phyloP scores from a whole-genome alignment of 2,113 vertebrate genomes.

The Pituophis catenifer region DNA sequence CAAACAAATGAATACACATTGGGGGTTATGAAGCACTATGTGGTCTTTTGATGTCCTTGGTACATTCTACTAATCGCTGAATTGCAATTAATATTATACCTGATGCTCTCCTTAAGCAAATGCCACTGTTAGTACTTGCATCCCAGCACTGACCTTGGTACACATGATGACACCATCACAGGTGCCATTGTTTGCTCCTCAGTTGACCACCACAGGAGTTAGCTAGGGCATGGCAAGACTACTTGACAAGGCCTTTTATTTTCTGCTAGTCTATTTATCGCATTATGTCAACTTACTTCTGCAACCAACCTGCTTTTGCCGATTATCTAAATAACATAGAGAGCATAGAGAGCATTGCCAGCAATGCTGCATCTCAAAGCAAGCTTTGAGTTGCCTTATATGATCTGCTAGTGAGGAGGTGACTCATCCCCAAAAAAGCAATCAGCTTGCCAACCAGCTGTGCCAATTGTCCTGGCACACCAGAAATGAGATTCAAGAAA shows the following conservation, averaged over 20 bases:
- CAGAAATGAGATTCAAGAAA: background rate
- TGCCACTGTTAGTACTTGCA: background rate
- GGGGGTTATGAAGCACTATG: background rate
- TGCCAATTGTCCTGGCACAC: background rate
- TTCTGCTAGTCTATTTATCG: background rate
- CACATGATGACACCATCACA: background rate
- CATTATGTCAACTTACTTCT: background rate
- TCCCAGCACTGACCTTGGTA: background rate
- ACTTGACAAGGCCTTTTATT: background rate
- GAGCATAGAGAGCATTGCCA: background rate
- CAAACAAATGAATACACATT: background rate
- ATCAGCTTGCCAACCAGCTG: background rate
- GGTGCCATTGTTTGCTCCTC: background rate
- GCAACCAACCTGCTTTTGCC: background rate
- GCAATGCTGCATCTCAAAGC: background rate
- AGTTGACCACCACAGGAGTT: background rate
- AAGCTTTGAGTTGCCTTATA: no score
- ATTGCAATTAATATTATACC: background rate
- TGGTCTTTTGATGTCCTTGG: background rate
- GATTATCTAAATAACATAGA: background rate
- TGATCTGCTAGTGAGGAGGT: background rate
- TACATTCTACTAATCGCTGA: background rate
- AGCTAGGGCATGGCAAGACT: background rate
- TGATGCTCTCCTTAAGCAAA: background rate
- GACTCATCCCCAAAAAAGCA: background rate